Evolutionary conservation across 2,888 invertebrate genomes (phyloP).

Genomic region (Eupithecia abbreviata): DNA sequence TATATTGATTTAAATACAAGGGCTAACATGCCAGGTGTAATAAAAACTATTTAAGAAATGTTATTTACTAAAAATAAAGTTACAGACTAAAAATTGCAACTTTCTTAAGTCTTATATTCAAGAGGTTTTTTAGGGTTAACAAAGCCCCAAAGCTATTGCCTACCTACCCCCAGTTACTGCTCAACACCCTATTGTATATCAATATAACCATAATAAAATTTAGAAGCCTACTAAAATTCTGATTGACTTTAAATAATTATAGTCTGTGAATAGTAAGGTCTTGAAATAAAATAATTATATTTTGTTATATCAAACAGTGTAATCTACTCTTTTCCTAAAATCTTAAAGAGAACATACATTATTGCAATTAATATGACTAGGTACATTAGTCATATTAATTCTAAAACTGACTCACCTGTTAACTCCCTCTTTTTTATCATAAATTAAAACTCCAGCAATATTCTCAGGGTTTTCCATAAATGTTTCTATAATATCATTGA

Average conservation of each 20-base stretch:
- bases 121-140: too few relatives aligned
- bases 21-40: too few relatives aligned
- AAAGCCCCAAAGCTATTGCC: too few relatives aligned
- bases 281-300: neutral
- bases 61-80: too few relatives aligned
- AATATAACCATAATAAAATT: neutral
- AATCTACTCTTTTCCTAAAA: neutral
- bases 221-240: neutral
- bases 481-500: slow-evolving; percentile 78
- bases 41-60: too few relatives aligned
- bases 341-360: neutral
- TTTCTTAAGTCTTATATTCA: too few relatives aligned
- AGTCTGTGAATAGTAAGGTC: neutral
- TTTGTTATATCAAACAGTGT: neutral
- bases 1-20: too few relatives aligned
- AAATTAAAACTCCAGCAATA: slow-evolving; percentile 87
- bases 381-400: neutral
- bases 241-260: neutral
- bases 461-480: slow-evolving; percentile 80
- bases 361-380: neutral
- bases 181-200: too few relatives aligned
- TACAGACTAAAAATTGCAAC: too few relatives aligned
- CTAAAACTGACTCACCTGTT: slow-evolving; percentile 56
- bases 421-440: slow-evolving; percentile 71
- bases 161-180: too few relatives aligned